These are phyloP conservation scores for Serrognathus titanus DNA, from an alignment of 2,888 invertebrate genomes.

Conservation along the genomic window DNA sequence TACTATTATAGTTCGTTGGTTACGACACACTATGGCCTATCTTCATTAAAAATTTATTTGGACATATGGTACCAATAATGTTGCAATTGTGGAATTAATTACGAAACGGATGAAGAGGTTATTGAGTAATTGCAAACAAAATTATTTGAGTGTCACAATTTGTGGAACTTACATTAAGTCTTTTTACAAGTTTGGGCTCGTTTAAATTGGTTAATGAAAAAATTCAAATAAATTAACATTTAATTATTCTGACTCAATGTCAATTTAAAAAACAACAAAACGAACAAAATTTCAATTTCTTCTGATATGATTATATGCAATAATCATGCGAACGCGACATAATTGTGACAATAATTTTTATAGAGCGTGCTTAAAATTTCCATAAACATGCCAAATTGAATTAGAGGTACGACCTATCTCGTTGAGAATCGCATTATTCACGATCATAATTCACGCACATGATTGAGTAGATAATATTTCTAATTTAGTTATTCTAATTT, in stretches of 20 bases:
- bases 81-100: no score
- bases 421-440: no score
- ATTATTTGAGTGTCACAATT: neutral
- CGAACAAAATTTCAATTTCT: no score
- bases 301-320: neutral
- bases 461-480: neutral
- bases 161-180: neutral
- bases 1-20: no score
- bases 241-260: no score
- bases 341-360: constrained; percentile 1
- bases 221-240: neutral
- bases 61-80: no score
- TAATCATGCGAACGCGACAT: constrained; percentile 9
- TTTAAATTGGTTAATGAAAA: neutral
- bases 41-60: no score
- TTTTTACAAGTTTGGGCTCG: neutral
- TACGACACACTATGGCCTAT: no score
- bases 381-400: neutral
- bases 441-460: neutral
- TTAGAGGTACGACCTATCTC: no score
- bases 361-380: neutral
- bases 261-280: no score
- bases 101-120: no score
- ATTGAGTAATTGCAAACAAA: neutral
- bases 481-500: neutral